Base-by-base conservation (phyloP, 2,797 vertebrate species). In the Acanthornis magna region DNA sequence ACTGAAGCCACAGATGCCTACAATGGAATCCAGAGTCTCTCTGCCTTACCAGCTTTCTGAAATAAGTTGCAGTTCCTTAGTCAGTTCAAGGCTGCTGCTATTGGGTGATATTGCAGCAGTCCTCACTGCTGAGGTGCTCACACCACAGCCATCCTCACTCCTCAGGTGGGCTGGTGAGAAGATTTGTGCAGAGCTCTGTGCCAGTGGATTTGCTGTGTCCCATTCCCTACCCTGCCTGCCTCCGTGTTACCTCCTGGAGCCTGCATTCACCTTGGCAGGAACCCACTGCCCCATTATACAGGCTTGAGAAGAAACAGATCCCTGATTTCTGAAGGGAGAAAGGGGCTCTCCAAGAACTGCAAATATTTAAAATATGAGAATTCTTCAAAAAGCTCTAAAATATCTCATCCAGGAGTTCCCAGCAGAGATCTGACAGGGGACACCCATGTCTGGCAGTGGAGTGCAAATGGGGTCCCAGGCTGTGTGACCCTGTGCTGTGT, bases 401-500 rank as follows among this genome's bases (percentile, higher is more conserved):
- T 68, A 58, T 50, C 77, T 47, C 13, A 45, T 45, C 22, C 11
- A 23, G 22, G 20, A 62, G 16, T 20, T 85, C 13, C n/a, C 27
- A 74, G 26, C 10, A 54, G 77, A 63, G 38, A 14, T 19, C 6
- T 34, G 14, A 22, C 11, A 26, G 18, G 38, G n/a, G 58, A 3
- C 21, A 23, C 14, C 11, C 18, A 29, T 23, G 7, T 66, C 36
- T 77, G 48, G 36, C 2, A 3, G 14, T 26, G 26, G 14, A 11
- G 8, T 65, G 34, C 17, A 66, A 3, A 29, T 10, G 9, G 30
- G 13, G 9, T 75, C 36, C 22, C 1, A 9, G 48, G 29, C 43
- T 79, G 7, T 0, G 1, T 73, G 75, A 66, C 15, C 18, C 29
- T 40, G 11, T 17, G 7, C 7, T 0, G 0, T 6, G 27, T 27